A percentile compares a stretch with the other conserved stretches of the same genome.
phyloP scores from a whole-genome alignment of 2,113 vertebrate species.

The Cavia porcellus region DNA sequence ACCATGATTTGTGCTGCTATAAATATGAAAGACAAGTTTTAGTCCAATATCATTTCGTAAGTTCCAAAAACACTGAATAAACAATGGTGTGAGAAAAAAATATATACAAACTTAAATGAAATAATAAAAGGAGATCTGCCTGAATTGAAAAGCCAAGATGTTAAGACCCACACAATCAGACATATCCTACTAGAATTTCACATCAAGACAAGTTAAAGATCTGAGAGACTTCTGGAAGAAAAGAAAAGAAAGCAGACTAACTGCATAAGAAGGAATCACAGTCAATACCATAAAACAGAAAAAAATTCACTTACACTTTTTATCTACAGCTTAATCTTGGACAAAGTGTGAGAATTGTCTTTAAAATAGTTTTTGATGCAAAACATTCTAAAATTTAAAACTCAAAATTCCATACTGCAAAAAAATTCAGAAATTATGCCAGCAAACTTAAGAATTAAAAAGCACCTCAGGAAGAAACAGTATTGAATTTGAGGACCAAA shows the following conservation, averaged over 20 bases:
- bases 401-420: neutral
- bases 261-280: neutral
- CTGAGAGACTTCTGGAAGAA: slow-evolving; percentile 1
- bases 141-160: neutral
- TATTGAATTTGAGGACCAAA: neutral
- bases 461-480: neutral
- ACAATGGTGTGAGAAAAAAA: neutral
- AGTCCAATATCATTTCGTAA: neutral
- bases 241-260: neutral
- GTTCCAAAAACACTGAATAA: neutral
- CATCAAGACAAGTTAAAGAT: neutral
- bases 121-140: neutral
- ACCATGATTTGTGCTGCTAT: neutral
- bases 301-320: neutral
- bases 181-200: slow-evolving; percentile 1
- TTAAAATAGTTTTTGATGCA: neutral
- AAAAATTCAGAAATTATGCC: neutral
- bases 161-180: neutral
- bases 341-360: neutral
- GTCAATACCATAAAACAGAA: neutral
- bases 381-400: slow-evolving; percentile 2
- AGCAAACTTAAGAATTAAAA: neutral
- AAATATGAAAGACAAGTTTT: neutral
- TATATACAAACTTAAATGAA: neutral
- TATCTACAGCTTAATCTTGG: neutral